These are phyloP conservation scores for Lasioglossum malachurum DNA, from an alignment of 2,888 invertebrate species.

Conservation along the genomic window DNA sequence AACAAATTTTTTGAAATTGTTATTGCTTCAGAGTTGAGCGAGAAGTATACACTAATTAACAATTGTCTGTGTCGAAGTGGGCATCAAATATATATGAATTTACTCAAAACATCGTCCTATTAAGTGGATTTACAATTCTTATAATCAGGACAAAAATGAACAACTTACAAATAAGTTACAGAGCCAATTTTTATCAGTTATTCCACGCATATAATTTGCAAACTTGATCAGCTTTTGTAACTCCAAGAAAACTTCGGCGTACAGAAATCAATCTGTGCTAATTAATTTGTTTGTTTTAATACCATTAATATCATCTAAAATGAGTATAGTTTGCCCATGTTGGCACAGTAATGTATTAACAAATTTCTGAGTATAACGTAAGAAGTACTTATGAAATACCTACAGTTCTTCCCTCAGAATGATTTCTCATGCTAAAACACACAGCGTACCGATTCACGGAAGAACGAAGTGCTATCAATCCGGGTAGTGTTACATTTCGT, in stretches of 20 bases:
- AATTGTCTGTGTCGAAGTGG: too few relatives aligned
- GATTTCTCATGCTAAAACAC: background rate
- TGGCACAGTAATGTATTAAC: background rate
- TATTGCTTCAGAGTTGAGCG: background rate
- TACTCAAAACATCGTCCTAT: too few relatives aligned
- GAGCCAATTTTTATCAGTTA: background rate
- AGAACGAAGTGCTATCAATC: background rate
- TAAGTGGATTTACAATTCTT: too few relatives aligned
- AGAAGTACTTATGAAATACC: background rate
- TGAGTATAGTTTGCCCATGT: background rate
- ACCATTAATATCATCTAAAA: background rate
- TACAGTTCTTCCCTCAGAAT: background rate
- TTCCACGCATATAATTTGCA: background rate
- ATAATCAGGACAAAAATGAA: too few relatives aligned
- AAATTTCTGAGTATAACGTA: background rate
- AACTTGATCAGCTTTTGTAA: background rate
- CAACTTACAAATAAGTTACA: too few relatives aligned
- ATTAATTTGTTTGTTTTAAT: background rate
- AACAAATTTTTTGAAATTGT: background rate
- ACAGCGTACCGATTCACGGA: background rate
- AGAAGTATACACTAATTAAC: too few relatives aligned
- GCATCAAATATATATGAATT: too few relatives aligned
- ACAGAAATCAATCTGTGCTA: background rate
- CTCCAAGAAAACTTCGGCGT: background rate
- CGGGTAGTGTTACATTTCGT: background rate